These are phyloP conservation scores for Criorhina ranunculi DNA, from an alignment of 2,888 invertebrate species.

Conservation along the genomic window DNA sequence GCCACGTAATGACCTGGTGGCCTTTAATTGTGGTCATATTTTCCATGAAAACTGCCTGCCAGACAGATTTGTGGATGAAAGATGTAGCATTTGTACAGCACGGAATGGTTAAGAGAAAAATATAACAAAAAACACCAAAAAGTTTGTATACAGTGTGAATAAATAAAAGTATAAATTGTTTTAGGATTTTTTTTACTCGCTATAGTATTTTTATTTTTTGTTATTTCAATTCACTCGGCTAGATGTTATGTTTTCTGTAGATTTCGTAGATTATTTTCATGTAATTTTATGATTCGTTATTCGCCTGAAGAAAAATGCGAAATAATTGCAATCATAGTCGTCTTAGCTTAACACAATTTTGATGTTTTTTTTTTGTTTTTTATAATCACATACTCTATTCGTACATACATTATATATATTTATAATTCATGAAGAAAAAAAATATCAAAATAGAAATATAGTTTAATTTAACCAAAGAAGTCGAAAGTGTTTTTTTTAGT, in stretches of 20 bases:
- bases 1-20: slow-evolving; percentile 89
- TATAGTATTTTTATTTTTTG: slow-evolving; percentile 13
- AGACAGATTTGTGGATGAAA: slow-evolving; percentile 76
- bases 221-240: slow-evolving; percentile 6
- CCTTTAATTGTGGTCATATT: slow-evolving; percentile 95
- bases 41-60: slow-evolving; percentile 95
- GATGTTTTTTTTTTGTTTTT: slow-evolving; percentile 32
- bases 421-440: slow-evolving; percentile 32
- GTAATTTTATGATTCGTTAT: slow-evolving; percentile 18
- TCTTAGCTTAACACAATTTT: slow-evolving; percentile 48
- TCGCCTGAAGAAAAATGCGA: slow-evolving; percentile 3
- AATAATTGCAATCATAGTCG: slow-evolving; percentile 45
- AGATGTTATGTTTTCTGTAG: slow-evolving; percentile 17
- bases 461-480: slow-evolving; percentile 56
- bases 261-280: slow-evolving; percentile 18
- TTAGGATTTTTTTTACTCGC: slow-evolving; percentile 46
- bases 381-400: slow-evolving; percentile 27
- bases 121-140: not conserved
- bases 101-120: slow-evolving; percentile 41
- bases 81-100: slow-evolving; percentile 78
- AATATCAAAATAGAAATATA: slow-evolving; percentile 4
- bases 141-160: slow-evolving; percentile 73
- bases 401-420: slow-evolving; percentile 39
- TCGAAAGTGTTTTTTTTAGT: not conserved
- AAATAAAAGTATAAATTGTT: slow-evolving; percentile 25